phyloP scores from a whole-genome alignment of 2,113 vertebrate species.

The Ginglymostoma cirratum region DNA sequence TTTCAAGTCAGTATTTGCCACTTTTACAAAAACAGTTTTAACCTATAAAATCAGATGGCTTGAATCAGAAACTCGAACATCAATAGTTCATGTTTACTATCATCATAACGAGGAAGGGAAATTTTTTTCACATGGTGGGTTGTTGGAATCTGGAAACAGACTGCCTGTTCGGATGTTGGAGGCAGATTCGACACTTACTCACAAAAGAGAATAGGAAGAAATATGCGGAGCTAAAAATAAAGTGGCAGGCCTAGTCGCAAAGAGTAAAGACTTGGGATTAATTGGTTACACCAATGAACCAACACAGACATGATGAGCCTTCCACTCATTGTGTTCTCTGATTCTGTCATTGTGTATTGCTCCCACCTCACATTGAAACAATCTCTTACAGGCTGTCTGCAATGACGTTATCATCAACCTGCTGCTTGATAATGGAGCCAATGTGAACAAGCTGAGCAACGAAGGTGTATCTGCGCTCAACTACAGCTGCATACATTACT shows the following conservation, averaged over 20 bases:
- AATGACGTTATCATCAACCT: conserved; percentile 60
- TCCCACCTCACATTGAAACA: not conserved
- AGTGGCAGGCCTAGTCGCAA: too few species aligned
- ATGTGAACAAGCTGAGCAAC: conserved; percentile 66
- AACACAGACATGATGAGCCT: not conserved
- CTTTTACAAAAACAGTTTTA: too few species aligned
- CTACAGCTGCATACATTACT: conserved; percentile 68
- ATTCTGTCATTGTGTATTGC: not conserved
- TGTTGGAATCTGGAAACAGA: not conserved
- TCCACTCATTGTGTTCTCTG: not conserved
- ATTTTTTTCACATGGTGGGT: not conserved
- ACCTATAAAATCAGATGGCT: too few species aligned
- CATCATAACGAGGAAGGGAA: too few species aligned
- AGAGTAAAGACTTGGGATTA: not conserved
- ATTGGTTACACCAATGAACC: not conserved
- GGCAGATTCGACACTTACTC: not conserved
- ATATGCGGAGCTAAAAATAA: not conserved
- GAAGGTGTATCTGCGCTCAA: conserved; percentile 69
- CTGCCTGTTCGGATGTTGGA: not conserved
- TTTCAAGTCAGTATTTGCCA: too few species aligned
- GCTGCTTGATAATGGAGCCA: conserved; percentile 69
- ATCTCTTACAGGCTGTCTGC: conserved; percentile 57
- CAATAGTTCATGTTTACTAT: too few species aligned
- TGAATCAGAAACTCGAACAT: too few species aligned
- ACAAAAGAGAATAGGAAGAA: not conserved